phyloP scores from a whole-genome alignment of 2,797 vertebrate species.

The Pseudocheirus occidentalis region DNA sequence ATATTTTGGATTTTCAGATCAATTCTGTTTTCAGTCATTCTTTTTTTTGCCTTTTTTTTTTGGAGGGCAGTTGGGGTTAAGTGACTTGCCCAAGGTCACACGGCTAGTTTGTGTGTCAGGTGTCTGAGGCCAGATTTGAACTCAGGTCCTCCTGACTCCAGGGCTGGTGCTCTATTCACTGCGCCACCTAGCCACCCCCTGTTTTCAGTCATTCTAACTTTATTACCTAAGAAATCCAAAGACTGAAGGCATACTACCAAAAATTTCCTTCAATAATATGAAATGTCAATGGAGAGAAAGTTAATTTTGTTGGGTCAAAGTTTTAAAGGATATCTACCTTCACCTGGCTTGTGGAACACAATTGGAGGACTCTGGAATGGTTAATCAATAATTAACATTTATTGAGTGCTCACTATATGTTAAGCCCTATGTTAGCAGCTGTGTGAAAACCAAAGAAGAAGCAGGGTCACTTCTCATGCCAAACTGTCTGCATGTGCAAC shows the following conservation, averaged over 20 bases:
- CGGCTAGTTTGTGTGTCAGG: too few relatives aligned
- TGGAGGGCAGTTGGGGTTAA: too few relatives aligned
- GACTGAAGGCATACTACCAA: background rate
- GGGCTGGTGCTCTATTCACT: too few relatives aligned
- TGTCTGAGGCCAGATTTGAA: too few relatives aligned
- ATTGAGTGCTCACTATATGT: background rate
- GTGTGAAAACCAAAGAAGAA: background rate
- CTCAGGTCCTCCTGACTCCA: too few relatives aligned
- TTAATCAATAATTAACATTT: background rate
- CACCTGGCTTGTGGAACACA: background rate
- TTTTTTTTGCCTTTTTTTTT: too few relatives aligned
- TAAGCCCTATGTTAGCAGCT: background rate
- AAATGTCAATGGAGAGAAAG: background rate
- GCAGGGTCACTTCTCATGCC: background rate
- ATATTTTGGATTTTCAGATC: conserved; percentile 16
- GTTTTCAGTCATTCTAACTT: background rate
- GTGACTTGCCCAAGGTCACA: too few relatives aligned
- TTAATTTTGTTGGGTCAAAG: conserved; percentile 10
- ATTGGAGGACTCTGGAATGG: background rate
- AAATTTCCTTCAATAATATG: conserved; percentile 22
- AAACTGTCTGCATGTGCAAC: background rate
- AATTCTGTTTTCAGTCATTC: background rate
- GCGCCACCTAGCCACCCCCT: too few relatives aligned
- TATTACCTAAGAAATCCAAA: background rate
- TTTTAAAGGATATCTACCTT: background rate